A percentile compares a stretch with the other conserved stretches of the same genome.
Evolutionary conservation across 2,888 invertebrate genomes (phyloP).

Genomic region (Cryptops parisi): DNA sequence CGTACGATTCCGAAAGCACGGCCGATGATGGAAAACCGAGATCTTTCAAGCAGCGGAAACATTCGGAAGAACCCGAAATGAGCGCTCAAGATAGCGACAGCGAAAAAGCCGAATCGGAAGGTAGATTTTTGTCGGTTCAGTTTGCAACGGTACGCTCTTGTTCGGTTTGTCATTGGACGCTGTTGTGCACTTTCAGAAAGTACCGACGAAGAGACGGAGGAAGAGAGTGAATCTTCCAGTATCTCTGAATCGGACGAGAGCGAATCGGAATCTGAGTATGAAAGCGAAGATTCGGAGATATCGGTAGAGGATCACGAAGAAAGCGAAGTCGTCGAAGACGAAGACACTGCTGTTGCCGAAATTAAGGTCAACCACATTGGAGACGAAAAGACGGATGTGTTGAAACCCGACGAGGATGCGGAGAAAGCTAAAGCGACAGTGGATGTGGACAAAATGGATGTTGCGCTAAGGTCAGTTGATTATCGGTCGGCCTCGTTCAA

Average conservation of each 20-base stretch:
- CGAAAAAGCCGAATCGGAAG: constrained; percentile 19
- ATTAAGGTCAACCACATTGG: too few relatives aligned
- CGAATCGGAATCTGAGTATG: constrained; percentile 22
- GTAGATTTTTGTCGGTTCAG: too few relatives aligned
- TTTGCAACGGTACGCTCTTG: too few relatives aligned
- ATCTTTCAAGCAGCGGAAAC: constrained; percentile 18
- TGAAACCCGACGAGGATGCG: too few relatives aligned
- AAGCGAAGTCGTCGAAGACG: constrained; percentile 19
- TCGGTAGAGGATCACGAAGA: constrained; percentile 6
- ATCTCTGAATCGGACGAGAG: constrained; percentile 21
- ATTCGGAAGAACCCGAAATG: constrained; percentile 16
- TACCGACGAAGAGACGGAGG: constrained; percentile 21
- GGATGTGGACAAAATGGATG: background rate
- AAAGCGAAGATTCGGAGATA: constrained; percentile 19
- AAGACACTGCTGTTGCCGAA: too few relatives aligned
- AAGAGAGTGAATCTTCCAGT: constrained; percentile 19
- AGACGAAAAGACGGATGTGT: too few relatives aligned
- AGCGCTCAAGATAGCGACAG: constrained; percentile 21
- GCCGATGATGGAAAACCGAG: background rate
- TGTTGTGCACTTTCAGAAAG: too few relatives aligned
- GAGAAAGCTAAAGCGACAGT: background rate
- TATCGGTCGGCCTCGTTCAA: too few relatives aligned
- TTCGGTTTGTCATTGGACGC: too few relatives aligned
- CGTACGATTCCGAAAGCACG: constrained; percentile 14
- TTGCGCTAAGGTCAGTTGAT: too few relatives aligned